phyloP scores from a whole-genome alignment of 2,797 vertebrate species.

The Petrocephalus schoutedeni region DNA sequence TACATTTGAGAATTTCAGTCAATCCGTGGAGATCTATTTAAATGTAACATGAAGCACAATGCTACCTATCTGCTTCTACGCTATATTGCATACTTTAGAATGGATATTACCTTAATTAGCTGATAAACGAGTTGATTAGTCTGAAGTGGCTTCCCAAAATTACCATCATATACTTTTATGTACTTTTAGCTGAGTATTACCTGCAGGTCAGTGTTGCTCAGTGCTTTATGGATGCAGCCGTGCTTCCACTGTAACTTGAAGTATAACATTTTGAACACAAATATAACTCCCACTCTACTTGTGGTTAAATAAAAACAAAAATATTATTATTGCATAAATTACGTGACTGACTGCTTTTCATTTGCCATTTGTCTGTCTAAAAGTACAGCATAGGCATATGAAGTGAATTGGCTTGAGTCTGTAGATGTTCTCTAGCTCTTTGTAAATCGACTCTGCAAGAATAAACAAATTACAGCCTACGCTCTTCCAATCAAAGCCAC shows the following conservation, averaged over 20 bases:
- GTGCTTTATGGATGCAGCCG: not conserved
- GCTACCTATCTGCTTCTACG: not conserved
- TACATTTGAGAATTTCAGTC: not conserved
- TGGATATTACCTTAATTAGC: not conserved
- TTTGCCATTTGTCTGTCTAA: not conserved
- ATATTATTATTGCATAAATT: not conserved
- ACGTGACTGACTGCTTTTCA: not conserved
- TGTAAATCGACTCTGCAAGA: not conserved
- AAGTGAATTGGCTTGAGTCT: not conserved
- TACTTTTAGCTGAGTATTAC: not conserved
- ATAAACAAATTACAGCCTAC: not conserved
- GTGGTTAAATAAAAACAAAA: not conserved
- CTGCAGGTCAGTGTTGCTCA: not conserved
- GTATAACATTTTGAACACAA: not conserved
- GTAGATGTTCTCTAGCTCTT: not conserved
- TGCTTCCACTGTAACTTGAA: not conserved
- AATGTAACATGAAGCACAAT: not conserved
- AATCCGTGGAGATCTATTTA: not conserved
- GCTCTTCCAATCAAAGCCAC: not conserved
- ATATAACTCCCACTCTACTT: not conserved
- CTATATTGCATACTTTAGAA: not conserved
- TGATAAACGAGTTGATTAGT: not conserved
- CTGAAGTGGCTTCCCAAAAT: not conserved
- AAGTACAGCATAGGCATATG: not conserved
- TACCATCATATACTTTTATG: not conserved